Evolutionary conservation across 2,888 invertebrate species (phyloP), one percentile per base, ranked within the genome.

Genomic region (Sipha maydis): DNA sequence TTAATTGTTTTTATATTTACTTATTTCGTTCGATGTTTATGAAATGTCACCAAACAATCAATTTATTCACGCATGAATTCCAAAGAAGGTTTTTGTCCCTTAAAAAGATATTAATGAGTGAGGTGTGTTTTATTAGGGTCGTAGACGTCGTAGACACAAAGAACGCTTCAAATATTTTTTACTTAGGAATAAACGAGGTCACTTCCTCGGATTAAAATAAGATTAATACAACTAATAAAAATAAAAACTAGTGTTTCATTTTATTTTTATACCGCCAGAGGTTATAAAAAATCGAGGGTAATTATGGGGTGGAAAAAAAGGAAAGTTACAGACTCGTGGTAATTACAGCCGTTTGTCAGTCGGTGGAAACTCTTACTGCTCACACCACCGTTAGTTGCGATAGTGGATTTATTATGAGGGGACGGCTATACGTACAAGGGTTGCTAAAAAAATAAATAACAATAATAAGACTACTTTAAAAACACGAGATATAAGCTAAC

Each of bases 271-370:
- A 73, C 79, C 73, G n/a, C 56, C 38, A 11, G 61, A 31, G 54
- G 80, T 78, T 86, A 56, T 86, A 80, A 86, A 80, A 80, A 88
- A 88, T 80, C 86, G 86, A 80, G 80, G 73, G 80, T 80, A 88
- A 88, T 88, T 82, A 88, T 69, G 61, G 31, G 38, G 41, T 31
- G 75, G 19, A 41, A n/a, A 56, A 85, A 88, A 56, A 88, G n/a
- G 69, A 88, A 80, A 80, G 71, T 80, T 88, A 61, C 73, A 88
- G 86, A 88, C 80, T 75, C 61, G 75, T 28, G 86, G 79, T 88
- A 82, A 88, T 88, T 88, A 88, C 80, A 54, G 86, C 80, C 73
- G 86, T 88, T 88, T 80, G 73, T 82, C 80, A 80, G 79, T 56
- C 73, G 75, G 41, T 56, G n/a, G 76, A 77, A 76, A 69, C 69